Evolutionary conservation across 2,797 vertebrate species (phyloP).

Genomic region (Poeciliopsis paucimaculata): DNA sequence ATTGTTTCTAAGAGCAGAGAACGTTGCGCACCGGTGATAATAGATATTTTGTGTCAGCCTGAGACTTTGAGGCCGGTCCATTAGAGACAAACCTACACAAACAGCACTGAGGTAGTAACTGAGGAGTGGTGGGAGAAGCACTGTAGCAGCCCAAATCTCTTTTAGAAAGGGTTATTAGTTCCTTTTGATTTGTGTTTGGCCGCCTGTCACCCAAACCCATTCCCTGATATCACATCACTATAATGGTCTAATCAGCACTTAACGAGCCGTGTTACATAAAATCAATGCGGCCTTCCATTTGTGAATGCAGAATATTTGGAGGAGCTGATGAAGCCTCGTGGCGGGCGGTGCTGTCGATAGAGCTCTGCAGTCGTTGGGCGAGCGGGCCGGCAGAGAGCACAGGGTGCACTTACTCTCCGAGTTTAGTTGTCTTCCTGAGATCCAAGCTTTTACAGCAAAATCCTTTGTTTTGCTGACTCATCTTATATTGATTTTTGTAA

Average conservation of each 20-base stretch:
- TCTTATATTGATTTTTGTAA: constrained; percentile 78
- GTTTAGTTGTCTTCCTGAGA: constrained; percentile 66
- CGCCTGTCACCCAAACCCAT: constrained; percentile 73
- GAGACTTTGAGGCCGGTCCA: constrained; percentile 29
- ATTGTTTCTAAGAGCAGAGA: constrained; percentile 25
- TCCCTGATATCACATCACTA: constrained; percentile 79
- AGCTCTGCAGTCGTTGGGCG: constrained; percentile 33
- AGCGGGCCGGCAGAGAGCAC: constrained; percentile 46
- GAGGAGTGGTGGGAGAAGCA: constrained; percentile 48
- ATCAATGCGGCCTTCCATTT: constrained; percentile 76
- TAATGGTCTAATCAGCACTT: constrained; percentile 83
- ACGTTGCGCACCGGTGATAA: constrained; percentile 21
- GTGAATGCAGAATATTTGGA: constrained; percentile 76
- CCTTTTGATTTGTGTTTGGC: constrained; percentile 72
- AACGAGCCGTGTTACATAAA: constrained; percentile 81
- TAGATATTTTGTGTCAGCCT: constrained; percentile 24
- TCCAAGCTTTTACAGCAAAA: constrained; percentile 77
- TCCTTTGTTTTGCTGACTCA: constrained; percentile 83
- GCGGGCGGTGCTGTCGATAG: constrained; percentile 66
- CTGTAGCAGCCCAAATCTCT: constrained; percentile 62
- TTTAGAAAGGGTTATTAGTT: constrained; percentile 68
- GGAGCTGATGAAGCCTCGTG: constrained; percentile 64
- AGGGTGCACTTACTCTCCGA: constrained; percentile 61
- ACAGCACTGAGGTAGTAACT: constrained; percentile 33
- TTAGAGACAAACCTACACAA: constrained; percentile 29